Evolutionary conservation across 2,888 invertebrate species (phyloP).

Genomic region (Cancer borealis): DNA sequence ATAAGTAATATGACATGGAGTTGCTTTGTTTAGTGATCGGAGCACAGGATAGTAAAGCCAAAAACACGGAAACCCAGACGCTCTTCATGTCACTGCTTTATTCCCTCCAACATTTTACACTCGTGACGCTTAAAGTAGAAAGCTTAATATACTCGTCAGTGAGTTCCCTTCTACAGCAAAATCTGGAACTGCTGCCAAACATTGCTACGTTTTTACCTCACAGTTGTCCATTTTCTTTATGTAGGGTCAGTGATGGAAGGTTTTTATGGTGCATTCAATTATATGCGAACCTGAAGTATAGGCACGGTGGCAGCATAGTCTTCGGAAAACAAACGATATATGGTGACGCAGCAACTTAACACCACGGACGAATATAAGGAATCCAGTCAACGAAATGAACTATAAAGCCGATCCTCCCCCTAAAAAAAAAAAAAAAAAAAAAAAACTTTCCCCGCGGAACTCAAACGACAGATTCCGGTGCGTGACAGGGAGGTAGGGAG

Average conservation of each 20-base stretch:
- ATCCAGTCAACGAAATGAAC: not conserved
- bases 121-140: not conserved
- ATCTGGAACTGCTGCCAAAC: not conserved
- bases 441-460: not conserved
- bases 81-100: not conserved
- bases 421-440: not conserved
- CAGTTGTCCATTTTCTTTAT: not conserved
- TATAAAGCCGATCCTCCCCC: not conserved
- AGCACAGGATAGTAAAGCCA: not conserved
- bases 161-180: not conserved
- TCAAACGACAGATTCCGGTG: constrained; percentile 8
- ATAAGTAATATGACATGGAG: not conserved
- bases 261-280: not conserved
- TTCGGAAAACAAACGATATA: not conserved
- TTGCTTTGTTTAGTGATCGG: not conserved
- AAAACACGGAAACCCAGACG: not conserved
- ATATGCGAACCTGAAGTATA: not conserved
- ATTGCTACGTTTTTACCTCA: not conserved
- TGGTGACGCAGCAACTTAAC: not conserved
- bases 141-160: not conserved
- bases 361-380: not conserved
- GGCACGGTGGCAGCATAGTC: not conserved
- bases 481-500: not conserved
- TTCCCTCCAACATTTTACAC: too few relatives aligned
- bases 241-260: not conserved